Conservation (phyloP, 1,140 invertebrate genomes). For the Meloidogyne floridensis region DNA sequence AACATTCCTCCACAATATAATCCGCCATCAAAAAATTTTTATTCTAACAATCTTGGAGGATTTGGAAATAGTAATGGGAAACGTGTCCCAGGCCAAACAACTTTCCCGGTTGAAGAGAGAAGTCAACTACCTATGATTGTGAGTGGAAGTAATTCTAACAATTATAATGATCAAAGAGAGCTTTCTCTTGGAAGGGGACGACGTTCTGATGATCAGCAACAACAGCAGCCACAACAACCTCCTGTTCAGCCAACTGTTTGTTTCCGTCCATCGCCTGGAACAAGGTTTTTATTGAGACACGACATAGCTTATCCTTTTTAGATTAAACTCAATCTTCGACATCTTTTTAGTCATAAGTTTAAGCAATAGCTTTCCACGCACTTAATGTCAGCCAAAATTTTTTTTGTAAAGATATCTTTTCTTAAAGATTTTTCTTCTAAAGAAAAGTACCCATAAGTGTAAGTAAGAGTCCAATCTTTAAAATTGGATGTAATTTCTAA, state of each 20-base stretch:
- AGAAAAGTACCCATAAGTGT: too few relatives aligned
- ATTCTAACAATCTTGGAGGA: background rate
- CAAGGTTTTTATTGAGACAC: background rate
- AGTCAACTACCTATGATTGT: background rate
- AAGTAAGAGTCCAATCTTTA: too few relatives aligned
- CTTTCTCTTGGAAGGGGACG: background rate
- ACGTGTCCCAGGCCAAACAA: background rate
- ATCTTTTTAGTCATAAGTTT: too few relatives aligned
- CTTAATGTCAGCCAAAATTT: too few relatives aligned
- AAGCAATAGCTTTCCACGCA: too few relatives aligned
- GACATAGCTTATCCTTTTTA: too few relatives aligned
- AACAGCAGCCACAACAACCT: background rate
- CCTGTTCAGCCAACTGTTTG: background rate
- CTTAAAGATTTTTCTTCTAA: too few relatives aligned
- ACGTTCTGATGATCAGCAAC: background rate
- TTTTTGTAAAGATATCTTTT: too few relatives aligned
- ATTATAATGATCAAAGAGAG: background rate
- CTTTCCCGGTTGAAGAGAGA: background rate
- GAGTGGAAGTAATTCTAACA: background rate
- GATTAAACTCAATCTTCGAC: too few relatives aligned
- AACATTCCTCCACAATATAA: background rate
- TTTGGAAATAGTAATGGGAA: background rate
- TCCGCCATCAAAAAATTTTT: background rate
- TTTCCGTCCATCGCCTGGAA: background rate
- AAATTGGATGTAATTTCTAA: too few relatives aligned